These are phyloP conservation scores for Bos indicus DNA, from an alignment of 2,113 vertebrate genomes.

Conservation along the genomic window DNA sequence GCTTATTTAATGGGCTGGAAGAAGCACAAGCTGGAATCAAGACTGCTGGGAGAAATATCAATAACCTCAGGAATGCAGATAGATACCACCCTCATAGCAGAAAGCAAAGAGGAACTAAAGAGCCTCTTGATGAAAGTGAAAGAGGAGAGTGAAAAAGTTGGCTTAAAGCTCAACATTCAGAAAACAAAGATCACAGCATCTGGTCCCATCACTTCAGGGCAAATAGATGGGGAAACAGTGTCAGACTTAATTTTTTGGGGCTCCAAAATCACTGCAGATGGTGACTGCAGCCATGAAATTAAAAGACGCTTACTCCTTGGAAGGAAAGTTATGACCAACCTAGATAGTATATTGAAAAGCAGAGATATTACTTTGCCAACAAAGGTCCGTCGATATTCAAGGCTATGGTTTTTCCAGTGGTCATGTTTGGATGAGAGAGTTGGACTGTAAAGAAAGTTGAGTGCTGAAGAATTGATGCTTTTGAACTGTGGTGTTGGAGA, in stretches of 20 bases:
- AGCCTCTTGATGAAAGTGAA: neutral
- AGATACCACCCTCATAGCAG: neutral
- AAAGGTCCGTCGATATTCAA: neutral
- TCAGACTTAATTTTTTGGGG: accelerated
- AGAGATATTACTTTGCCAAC: neutral
- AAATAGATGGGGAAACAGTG: neutral
- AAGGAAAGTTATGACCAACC: neutral
- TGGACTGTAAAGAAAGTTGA: neutral
- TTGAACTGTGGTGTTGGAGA: neutral
- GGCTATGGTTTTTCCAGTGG: neutral
- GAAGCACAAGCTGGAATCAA: neutral
- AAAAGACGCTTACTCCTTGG: neutral
- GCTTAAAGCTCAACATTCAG: neutral
- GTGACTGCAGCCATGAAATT: neutral
- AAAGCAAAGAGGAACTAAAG: neutral
- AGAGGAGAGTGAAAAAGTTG: neutral
- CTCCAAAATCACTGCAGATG: neutral
- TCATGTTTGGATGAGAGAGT: neutral
- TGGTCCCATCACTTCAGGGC: neutral
- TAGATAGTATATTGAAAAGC: neutral
- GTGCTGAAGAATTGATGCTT: neutral
- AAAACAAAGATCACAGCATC: neutral
- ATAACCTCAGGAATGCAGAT: neutral
- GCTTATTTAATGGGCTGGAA: neutral
- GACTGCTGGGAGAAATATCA: neutral